Conservation (phyloP, 2,888 invertebrate genomes). For the Drosophila prostipennis region DNA sequence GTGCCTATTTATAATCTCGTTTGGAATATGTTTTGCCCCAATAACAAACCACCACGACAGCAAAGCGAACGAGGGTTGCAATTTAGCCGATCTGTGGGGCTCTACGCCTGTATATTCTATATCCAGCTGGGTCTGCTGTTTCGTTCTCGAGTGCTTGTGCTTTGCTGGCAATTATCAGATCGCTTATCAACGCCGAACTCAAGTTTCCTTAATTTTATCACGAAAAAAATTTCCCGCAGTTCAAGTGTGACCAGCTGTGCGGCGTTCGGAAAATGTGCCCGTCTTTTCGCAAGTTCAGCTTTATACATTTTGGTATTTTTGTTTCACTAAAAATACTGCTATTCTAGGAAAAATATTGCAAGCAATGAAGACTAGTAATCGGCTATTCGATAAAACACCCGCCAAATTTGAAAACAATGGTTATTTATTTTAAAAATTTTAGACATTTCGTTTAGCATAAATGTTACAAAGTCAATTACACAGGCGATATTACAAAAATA, state of each 20-base stretch:
- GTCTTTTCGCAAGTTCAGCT: background rate
- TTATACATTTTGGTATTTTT: background rate
- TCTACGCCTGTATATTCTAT: background rate
- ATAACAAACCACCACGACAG: slow-evolving; percentile 76
- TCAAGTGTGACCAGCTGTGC: slow-evolving; percentile 10
- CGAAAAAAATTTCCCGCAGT: slow-evolving; percentile 25
- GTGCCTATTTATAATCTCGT: slow-evolving; percentile 70
- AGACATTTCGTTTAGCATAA: slow-evolving; percentile 55
- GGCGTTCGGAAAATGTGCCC: background rate
- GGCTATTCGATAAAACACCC: background rate
- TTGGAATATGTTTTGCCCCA: slow-evolving; percentile 60
- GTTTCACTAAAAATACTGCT: background rate
- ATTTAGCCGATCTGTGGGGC: background rate
- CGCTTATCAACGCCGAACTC: slow-evolving; percentile 23
- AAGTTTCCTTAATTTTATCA: slow-evolving; percentile 28
- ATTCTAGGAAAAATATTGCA: background rate
- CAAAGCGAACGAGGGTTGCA: slow-evolving; percentile 27
- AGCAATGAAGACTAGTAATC: background rate
- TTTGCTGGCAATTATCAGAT: slow-evolving; percentile 14
- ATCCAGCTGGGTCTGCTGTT: background rate
- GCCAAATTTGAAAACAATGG: background rate
- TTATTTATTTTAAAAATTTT: slow-evolving; percentile 38
- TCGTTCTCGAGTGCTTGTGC: slow-evolving; percentile 12
- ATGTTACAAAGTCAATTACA: slow-evolving; percentile 62
- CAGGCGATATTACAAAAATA: slow-evolving; percentile 65